Base-by-base conservation (phyloP, 92 coral and sea anemone species). In the Umimayanthus kanabou region DNA sequence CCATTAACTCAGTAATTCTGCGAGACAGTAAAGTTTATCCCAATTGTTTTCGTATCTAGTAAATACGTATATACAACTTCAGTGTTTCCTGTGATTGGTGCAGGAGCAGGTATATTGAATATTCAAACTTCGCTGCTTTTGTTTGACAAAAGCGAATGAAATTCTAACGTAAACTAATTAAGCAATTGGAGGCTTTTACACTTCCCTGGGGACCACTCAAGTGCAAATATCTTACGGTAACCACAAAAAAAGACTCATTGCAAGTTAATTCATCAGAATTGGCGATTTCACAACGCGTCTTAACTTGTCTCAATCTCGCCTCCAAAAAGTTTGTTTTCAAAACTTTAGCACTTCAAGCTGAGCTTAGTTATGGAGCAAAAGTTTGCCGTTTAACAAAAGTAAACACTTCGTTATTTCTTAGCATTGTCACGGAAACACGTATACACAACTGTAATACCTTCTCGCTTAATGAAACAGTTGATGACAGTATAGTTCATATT, bases 21-120 rank as follows among this genome's bases (percentile, higher is more conserved):
- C 87, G 78, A 69, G 69, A 43, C 87, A 45, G 28, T 28, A 83
- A 83, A 70, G 43, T 83, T 83, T 43, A 83, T 47, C 87, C 39
- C 77, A 70, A 45, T 83, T 83, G 87, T 25, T 70, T 39, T 69
- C 87, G 78, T 70, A 45, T 65, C 78, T 23, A 83, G 87, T 55
- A 83, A 83, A 83, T 83, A 83, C 29, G 22, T 8, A 83, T 33
- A 45, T 67, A 83, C 87, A 83, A 20, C 87, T 0, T 0, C 65
- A 42, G 9, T 22, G 33, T 45, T 83, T 70, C 39, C 28, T 83
- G 53, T 83, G 87, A 83, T 83, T 83, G 87, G 87, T 23, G 61
- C 77, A 67, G 25, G 14, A 71, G 1, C 25, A 0, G n/a, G 5
- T 16, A 47, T n/a, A 61, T 61, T 83, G 78, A 83, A 83, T 83